Base-by-base conservation (phyloP, 2,888 invertebrate genomes). In the Nomada fucata region DNA sequence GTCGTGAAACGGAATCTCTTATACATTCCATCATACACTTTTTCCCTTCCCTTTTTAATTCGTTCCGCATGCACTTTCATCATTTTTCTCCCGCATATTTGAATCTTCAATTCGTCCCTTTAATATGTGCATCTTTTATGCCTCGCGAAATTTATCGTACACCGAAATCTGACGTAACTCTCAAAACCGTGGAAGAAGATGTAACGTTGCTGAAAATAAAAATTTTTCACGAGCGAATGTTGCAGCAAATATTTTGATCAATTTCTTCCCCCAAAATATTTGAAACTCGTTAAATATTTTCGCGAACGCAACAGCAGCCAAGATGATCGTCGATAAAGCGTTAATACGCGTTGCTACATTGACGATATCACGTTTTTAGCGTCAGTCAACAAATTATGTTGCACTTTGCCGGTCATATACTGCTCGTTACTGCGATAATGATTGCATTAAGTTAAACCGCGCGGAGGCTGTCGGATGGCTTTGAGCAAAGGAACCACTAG, bases 371-470 rank as follows among this genome's bases (percentile, higher is more conserved):
- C 50, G 9, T 26, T 50, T 7, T 52, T 5, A 15, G 20, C 20
- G 20, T 36, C 20, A 20, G 15, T 20, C n/a, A 53, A 67, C 36
- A 36, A 55, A 68, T 68, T 42, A 23, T 15, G 11, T 23, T 15
- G 1, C 20, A 20, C 36, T 15, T n/a, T 7, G 18, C 10, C 13
- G 18, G 15, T 53, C 10, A 9, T 11, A n/a, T 42, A 53, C 18
- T 42, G n/a, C 3, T 23, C 20, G 18, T 15, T 1, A 15, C 9
- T 29, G 2, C 3, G 7, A 57, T 23, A 57, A 55, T 13, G 7
- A 69, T 57, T 68, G 55, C 18, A 26, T 57, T 69, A 20, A 55
- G 36, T 68, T 55, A 15, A 13, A 18, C 42, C 3, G 18, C 29
- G n/a, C 23, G 20, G 15, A 50, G 18, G n/a, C 18, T 15, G 10